A percentile compares a stretch with the other conserved stretches of the same genome.
These are phyloP conservation scores for Bettongia penicillata DNA, from an alignment of 2,113 vertebrate species.

Conservation along the genomic window DNA sequence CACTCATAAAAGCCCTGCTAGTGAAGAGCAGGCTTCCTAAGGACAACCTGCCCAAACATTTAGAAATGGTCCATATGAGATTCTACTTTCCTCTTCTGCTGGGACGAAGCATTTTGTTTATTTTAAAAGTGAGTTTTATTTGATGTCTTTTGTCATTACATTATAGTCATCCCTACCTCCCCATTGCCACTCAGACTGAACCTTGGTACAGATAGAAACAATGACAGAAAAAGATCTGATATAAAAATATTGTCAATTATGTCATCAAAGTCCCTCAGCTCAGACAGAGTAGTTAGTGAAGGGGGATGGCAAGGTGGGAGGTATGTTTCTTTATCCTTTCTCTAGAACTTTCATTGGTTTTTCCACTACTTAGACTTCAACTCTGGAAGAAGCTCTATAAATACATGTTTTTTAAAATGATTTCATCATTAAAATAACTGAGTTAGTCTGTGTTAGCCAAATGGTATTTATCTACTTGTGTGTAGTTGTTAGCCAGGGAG, in stretches of 20 bases:
- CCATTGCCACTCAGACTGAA: too few species aligned
- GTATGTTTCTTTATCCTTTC: not conserved
- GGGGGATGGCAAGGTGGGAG: too few species aligned
- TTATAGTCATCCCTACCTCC: not conserved
- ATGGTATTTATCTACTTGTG: too few species aligned
- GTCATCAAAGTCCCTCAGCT: not conserved
- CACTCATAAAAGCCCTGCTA: conserved; percentile 38
- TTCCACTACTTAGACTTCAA: not conserved
- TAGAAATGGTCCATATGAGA: conserved; percentile 23
- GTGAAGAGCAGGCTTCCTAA: conserved; percentile 71
- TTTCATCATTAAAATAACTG: not conserved
- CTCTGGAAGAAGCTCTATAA: not conserved
- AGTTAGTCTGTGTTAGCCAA: not conserved
- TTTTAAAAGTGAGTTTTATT: not conserved
- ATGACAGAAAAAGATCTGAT: not conserved
- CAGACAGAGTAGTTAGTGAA: not conserved
- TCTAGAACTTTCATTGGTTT: not conserved
- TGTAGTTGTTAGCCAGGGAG: not conserved
- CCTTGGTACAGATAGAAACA: not conserved
- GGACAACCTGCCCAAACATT: conserved; percentile 67
- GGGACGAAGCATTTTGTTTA: not conserved
- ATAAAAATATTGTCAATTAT: not conserved
- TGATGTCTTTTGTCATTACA: not conserved
- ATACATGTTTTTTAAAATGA: not conserved
- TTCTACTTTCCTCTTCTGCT: not conserved